Base-by-base conservation (phyloP, 2,888 invertebrate genomes). In the Catotricha subobsoleta region DNA sequence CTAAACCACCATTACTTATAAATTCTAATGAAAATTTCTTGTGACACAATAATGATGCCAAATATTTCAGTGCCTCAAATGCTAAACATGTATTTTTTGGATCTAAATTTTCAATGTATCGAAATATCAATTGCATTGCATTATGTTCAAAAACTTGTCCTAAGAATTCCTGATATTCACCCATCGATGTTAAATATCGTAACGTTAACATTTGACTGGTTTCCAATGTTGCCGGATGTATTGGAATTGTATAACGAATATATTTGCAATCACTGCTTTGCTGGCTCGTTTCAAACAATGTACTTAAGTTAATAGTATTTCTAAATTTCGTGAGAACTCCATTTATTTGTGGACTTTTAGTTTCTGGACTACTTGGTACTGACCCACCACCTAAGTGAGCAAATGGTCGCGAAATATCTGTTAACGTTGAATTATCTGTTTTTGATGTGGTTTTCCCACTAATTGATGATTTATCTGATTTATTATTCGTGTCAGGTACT, bases 1-100 rank as follows among this genome's bases (percentile, higher is more conserved):
- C 79, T 34, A 98, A 60, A 0, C 95, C 97, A 21, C 82, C 81
- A 57, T 77, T 75, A 43, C 82, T 76, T 39, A 98, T 80, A 60
- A 97, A 97, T 58, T 97, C 95, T 23, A 95, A 77, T 0, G 91
- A 88, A 67, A 98, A 95, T 62, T 95, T 95, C 66, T 97, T 97
- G 62, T 98, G 97, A 56, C 95, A 95, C 12, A 98, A 69, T 45
- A 98, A 63, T 0, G 94, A 86, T 0, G 94, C 86, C 16, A 97
- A 67, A 63, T 94, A 97, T 67, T 92, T 90, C 5, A 97, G 69
- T 0, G 94, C 92, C 58, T 97, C 97, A 65, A 97, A 97, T 0
- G 94, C 91, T 12, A 98, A 68, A 23, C 95, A 68, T 2, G 92
- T 86, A 64, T 97, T 92, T 41, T 77, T 75, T 0, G 87, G 84